Percentiles rank a stretch among this genome's conserved stretches.
These are phyloP conservation scores for Bergia puertoricense DNA, from an alignment of 92 coral and sea anemone genomes.

Conservation along the genomic window DNA sequence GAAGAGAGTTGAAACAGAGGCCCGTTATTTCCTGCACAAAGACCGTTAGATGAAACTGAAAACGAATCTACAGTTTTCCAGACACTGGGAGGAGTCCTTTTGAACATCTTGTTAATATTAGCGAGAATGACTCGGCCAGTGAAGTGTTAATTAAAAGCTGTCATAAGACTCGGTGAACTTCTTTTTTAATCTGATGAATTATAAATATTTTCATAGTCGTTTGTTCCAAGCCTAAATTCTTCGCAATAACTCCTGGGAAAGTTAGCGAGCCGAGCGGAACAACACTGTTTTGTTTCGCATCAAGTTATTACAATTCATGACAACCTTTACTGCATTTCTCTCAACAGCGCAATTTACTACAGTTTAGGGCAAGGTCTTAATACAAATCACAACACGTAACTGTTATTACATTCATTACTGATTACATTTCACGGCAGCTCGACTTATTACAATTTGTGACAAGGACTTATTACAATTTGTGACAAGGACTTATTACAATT, in stretches of 20 bases:
- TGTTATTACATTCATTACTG: too few species aligned
- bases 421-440: too few species aligned
- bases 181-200: conserved; percentile 11
- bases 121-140: too few species aligned
- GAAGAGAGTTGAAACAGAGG: neutral
- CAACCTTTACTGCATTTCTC: too few species aligned
- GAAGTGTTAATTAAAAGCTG: conserved; percentile 35
- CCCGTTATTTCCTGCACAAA: conserved; percentile 33
- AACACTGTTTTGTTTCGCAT: neutral
- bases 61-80: conserved; percentile 12
- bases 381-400: too few species aligned
- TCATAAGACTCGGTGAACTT: conserved; percentile 23
- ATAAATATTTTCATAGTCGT: neutral
- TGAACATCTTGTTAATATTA: neutral
- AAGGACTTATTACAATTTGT: too few species aligned
- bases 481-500: too few species aligned
- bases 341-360: too few species aligned
- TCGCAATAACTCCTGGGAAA: neutral
- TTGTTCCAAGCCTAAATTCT: neutral
- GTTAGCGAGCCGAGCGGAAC: neutral
- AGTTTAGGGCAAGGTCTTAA: too few species aligned
- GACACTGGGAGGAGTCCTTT: conserved; percentile 43
- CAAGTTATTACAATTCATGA: neutral
- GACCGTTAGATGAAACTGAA: conserved; percentile 19
- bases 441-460: too few species aligned